Evolutionary conservation across 2,888 invertebrate species (phyloP), one percentile per base, ranked within the genome.

Genomic region (Stenolophus ochropezus): DNA sequence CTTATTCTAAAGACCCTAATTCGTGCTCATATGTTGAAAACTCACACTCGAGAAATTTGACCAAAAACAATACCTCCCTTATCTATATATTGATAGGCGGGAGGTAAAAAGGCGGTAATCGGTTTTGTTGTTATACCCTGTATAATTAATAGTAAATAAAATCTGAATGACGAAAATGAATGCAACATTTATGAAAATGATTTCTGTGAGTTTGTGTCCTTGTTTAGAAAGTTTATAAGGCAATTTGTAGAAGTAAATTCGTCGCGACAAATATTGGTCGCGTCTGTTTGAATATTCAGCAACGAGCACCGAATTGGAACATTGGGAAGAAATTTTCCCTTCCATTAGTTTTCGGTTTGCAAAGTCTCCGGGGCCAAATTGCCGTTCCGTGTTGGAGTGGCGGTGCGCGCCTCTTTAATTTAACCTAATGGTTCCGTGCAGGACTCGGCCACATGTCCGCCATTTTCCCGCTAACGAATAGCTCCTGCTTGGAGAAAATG

Each of bases 321-420:
- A 78, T 78, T 61, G n/a, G 65, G 78, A 78, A 78, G 78, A 78
- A 78, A 78, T 78, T 78, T 78, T 78, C 78, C 49, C 61, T 65
- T 78, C 78, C 78, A 78, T 78, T 78, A 78, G 78, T 65, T 61
- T 78, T 61, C 78, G 78, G 78, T 78, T 78, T 78, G 47, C 65
- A 65, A 78, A 78, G 49, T 33, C 65, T 42, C 65, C 23, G 8
- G 23, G 75, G 49, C 42, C 47, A 78, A 78, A 78, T 78, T 78
- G 78, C 65, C 42, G 65, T 78, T 65, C 47, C 78, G 51, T 78
- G 78, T 78, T 78, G 14, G 49, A 74, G 74, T n/a, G n/a, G n/a
- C 16, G 8, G 27, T 47, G 61, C 25, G 61, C 33, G 47, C 76
- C 76, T 33, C 76, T 77, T 58, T 77, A 27, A 77, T 77, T 77